Conservation (phyloP, 2,797 vertebrate genomes). For the Semaprochilodus insignis region DNA sequence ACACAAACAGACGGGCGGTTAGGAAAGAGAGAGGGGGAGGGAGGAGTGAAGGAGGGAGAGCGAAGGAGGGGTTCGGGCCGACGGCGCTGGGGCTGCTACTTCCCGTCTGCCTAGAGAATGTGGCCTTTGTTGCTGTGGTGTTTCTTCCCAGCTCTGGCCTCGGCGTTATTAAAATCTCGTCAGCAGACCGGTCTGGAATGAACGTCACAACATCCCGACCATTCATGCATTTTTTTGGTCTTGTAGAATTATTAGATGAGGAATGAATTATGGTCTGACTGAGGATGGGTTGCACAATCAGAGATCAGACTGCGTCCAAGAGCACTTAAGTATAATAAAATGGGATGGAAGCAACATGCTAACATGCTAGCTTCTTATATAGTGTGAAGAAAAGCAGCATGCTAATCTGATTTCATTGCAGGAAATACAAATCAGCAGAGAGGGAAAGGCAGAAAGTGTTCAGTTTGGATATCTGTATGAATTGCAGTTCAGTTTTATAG, state of each 20-base stretch:
- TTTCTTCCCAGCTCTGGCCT: constrained; percentile 32
- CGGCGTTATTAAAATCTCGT: constrained; percentile 25
- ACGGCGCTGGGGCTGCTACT: constrained; percentile 44
- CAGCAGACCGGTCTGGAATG: constrained; percentile 13
- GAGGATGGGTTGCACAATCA: neutral
- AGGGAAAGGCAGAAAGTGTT: neutral
- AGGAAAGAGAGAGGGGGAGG: constrained; percentile 6
- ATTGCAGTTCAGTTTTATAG: neutral
- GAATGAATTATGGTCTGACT: neutral
- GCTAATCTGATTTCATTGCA: neutral
- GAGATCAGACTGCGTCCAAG: neutral
- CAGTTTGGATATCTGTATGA: neutral
- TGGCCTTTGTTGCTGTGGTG: constrained; percentile 52
- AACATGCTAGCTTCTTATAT: neutral
- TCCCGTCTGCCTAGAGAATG: constrained; percentile 60
- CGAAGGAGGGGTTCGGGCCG: constrained; percentile 9
- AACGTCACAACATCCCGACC: constrained; percentile 18
- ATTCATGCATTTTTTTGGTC: constrained; percentile 1
- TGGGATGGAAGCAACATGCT: neutral
- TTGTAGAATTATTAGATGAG: neutral
- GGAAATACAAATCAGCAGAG: neutral
- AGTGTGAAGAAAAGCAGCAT: neutral
- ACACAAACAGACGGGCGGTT: constrained; percentile 54
- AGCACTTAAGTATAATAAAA: neutral
- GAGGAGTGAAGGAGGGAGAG: constrained; percentile 18